Evolutionary conservation across 2,113 vertebrate genomes (phyloP), one percentile per base, ranked within the genome.

Genomic region (Gasterosteus nipponicus): DNA sequence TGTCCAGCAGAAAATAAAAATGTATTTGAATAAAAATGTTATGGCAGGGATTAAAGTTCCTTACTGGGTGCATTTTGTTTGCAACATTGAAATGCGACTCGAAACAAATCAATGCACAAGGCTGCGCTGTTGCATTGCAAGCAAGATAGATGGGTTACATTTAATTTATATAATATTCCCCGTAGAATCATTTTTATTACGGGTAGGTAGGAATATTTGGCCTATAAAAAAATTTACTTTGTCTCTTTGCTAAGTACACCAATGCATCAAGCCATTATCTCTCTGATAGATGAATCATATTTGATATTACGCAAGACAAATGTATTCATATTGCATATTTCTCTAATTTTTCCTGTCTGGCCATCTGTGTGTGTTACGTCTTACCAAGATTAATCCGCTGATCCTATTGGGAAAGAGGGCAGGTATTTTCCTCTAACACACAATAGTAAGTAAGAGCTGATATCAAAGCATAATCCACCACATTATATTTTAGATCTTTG

Each of bases 321-420:
- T 94, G 93, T 95, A 96, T 96, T 96, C 95, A 94, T 95, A 95
- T 94, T 95, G 95, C 94, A 95, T 95, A 95, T 95, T 96, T 96
- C 94, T 96, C 94, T 95, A 96, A 96, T 96, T 96, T 54, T 68
- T 96, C 91, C 93, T 96, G 95, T 96, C 94, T 93, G 95, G 95
- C 95, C 95, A 96, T 96, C 95, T 96, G 96, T 95, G 94, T 92
- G 93, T 94, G 93, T 95, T 94, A 94, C 94, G 90, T 92, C 93
- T 95, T 93, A 95, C 94, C 93, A 93, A 96, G 95, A 96, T 96
- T 96, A 97, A 97, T 97, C 95, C 92, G 90, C 90, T 95, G 94
- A 96, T 96, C 92, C 91, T 90, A 93, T 93, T 94, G 93, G 89
- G 93, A 93, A 93, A 91, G 91, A 94, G 95, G 95, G 93, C 92